Evolutionary conservation across 2,797 vertebrate genomes (phyloP).

Genomic region (Myotis pilosus): DNA sequence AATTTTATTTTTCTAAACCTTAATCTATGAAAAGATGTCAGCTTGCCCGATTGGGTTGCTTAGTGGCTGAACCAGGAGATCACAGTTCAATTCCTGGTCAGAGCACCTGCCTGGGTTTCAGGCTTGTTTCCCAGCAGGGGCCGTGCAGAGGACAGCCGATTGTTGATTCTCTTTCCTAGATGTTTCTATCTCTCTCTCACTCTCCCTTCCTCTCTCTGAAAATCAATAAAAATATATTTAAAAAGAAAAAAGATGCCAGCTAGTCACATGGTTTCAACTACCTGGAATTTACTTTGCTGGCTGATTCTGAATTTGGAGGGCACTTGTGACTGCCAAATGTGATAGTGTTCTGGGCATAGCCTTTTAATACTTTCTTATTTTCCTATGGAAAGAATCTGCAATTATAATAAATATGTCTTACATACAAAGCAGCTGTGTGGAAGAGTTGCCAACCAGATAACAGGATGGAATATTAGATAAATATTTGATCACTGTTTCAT

Average conservation of each 20-base stretch:
- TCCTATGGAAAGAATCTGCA: neutral
- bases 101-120: too few species aligned
- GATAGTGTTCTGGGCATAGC: neutral
- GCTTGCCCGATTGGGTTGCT: too few species aligned
- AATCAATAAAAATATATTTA: neutral
- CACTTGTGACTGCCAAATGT: neutral
- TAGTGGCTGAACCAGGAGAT: too few species aligned
- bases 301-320: neutral
- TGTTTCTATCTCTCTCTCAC: too few species aligned
- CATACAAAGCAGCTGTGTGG: neutral
- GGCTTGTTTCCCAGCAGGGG: too few species aligned
- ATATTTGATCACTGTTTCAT: neutral
- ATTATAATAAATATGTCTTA: neutral
- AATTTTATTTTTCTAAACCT: neutral
- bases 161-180: too few species aligned
- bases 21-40: neutral
- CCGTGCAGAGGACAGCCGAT: too few species aligned
- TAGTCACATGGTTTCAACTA: neutral
- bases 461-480: neutral
- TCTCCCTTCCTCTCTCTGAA: neutral
- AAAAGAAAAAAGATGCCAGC: neutral
- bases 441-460: neutral
- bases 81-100: too few species aligned
- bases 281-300: neutral
- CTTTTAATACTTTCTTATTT: neutral